Conservation (phyloP, 2,888 invertebrate genomes). For the Lapara coniferarum region DNA sequence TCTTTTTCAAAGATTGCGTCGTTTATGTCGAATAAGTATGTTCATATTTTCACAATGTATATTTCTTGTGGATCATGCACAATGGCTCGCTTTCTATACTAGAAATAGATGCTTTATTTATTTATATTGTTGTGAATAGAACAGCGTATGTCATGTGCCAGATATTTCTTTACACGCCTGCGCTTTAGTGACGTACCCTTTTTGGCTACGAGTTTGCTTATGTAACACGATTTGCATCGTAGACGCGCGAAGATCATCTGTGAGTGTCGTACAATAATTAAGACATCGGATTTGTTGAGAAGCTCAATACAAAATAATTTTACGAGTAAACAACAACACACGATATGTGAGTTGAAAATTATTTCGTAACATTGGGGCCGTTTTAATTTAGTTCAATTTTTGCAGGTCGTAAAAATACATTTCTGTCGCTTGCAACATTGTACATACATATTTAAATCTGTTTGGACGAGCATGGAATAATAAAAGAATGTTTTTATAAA, state of each 20-base stretch:
- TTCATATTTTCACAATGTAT: neutral
- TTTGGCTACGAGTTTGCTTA: slow-evolving; percentile 58
- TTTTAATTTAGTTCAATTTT: slow-evolving; percentile 62
- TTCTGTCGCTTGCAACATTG: neutral
- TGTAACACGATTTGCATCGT: slow-evolving; percentile 49
- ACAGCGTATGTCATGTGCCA: slow-evolving; percentile 20
- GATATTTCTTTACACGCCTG: slow-evolving; percentile 17
- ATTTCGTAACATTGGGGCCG: slow-evolving; percentile 45
- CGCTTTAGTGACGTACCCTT: slow-evolving; percentile 48
- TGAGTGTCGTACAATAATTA: slow-evolving; percentile 15
- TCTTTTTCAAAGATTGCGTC: neutral
- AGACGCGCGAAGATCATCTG: slow-evolving; percentile 15
- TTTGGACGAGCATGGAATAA: slow-evolving; percentile 20
- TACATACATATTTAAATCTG: slow-evolving; percentile 14
- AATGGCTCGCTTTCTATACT: neutral
- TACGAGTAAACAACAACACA: slow-evolving; percentile 20
- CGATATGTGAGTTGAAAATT: slow-evolving; percentile 48
- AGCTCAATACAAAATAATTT: slow-evolving; percentile 31
- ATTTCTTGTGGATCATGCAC: neutral
- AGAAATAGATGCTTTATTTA: slow-evolving; percentile 8
- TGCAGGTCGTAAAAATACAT: slow-evolving; percentile 33
- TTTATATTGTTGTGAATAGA: slow-evolving; percentile 21
- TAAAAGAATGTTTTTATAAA: slow-evolving; percentile 31
- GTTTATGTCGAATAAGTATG: neutral
- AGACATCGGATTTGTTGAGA: slow-evolving; percentile 35